A percentile compares a stretch with the other conserved stretches of the same genome.
Evolutionary conservation across 1,140 invertebrate genomes (phyloP).

Genomic region (Leucophenga varia): DNA sequence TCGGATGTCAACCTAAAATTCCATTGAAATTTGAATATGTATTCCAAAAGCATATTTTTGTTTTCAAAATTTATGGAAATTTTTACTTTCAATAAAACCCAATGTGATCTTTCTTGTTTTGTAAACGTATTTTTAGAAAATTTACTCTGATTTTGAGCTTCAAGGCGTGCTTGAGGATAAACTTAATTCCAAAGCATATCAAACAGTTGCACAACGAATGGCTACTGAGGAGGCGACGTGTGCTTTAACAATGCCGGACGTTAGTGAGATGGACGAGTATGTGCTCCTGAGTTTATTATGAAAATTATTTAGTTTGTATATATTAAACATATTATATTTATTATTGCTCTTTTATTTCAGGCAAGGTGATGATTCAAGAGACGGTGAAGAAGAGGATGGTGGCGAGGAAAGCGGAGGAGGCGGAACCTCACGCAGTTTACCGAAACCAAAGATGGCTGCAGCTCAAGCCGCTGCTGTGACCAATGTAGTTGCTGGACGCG

Average conservation of each 20-base stretch:
- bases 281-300: conserved; percentile 2
- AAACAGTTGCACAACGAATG: conserved; percentile 89
- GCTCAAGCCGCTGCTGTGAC: conserved; percentile 61
- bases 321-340: background rate
- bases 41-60: too few species aligned
- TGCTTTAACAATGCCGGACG: conserved; percentile 79
- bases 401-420: conserved; percentile 67
- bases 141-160: conserved; percentile 98
- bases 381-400: conserved; percentile 63
- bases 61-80: too few species aligned
- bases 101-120: conserved; percentile 17
- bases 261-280: conserved; percentile 64
- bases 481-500: conserved; percentile 73
- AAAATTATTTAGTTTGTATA: background rate
- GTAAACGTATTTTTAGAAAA: conserved; percentile 72
- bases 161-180: conserved; percentile 98
- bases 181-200: conserved; percentile 96
- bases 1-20: background rate
- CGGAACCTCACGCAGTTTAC: conserved; percentile 37
- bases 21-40: too few species aligned
- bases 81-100: conserved; percentile 4
- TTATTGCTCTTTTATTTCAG: conserved; percentile 4
- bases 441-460: conserved; percentile 48
- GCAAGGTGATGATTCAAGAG: conserved; percentile 61
- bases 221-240: conserved; percentile 96